Evolutionary conservation across 2,113 vertebrate species (phyloP).

Genomic region (Nymphicus hollandicus): DNA sequence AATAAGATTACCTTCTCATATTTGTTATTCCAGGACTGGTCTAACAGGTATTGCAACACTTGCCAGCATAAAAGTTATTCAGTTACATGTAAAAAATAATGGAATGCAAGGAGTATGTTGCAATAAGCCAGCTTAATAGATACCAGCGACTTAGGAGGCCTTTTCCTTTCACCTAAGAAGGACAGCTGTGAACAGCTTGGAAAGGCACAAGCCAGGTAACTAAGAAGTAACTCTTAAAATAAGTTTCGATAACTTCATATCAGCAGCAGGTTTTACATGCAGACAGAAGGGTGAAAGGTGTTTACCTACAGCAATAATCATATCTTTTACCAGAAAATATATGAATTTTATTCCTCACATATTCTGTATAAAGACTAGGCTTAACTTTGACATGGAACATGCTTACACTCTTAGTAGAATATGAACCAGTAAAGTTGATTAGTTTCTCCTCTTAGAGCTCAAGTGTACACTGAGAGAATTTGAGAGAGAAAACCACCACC

Average conservation of each 20-base stretch:
- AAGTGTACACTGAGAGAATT: neutral
- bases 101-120: slow-evolving; percentile 40
- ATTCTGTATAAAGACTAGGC: neutral
- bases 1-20: slow-evolving; percentile 46
- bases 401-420: neutral
- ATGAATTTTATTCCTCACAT: neutral
- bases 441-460: neutral
- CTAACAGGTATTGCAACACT: slow-evolving; percentile 54
- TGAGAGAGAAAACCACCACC: neutral
- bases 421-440: neutral
- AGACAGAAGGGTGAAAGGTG: neutral
- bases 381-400: neutral
- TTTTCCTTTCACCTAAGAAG: slow-evolving; percentile 35
- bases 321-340: neutral
- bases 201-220: neutral
- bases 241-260: neutral
- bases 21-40: slow-evolving; percentile 56
- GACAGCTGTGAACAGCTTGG: neutral
- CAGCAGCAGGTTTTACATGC: neutral
- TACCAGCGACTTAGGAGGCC: neutral
- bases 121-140: slow-evolving; percentile 32
- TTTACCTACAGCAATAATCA: neutral
- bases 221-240: neutral
- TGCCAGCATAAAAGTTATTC: slow-evolving; percentile 57
- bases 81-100: slow-evolving; percentile 57